Conservation (phyloP, 2,797 vertebrate genomes). For the Sarcoramphus papa region DNA sequence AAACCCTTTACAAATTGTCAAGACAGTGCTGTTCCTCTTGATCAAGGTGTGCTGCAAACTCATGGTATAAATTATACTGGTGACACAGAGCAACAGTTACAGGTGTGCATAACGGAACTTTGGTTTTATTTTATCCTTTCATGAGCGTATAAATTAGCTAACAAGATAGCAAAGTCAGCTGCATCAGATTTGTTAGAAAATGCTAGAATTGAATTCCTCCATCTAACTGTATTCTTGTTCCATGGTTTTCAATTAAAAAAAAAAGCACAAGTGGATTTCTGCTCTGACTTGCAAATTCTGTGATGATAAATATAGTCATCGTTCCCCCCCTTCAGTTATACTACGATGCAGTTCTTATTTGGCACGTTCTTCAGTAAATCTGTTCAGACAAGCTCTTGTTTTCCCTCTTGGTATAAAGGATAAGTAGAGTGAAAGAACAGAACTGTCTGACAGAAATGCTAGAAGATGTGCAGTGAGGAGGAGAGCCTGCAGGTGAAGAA, state of each 20-base stretch:
- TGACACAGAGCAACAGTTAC: not conserved
- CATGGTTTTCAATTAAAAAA: not conserved
- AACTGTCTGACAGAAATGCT: not conserved
- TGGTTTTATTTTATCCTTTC: not conserved
- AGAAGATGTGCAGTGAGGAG: not conserved
- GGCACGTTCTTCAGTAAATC: not conserved
- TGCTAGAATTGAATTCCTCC: not conserved
- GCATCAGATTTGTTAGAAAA: not conserved
- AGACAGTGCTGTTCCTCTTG: not conserved
- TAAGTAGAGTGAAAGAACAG: not conserved
- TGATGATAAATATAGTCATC: not conserved
- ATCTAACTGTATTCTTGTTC: not conserved
- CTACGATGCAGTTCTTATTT: not conserved
- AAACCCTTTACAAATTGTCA: not conserved
- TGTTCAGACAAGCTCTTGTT: not conserved
- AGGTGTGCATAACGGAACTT: not conserved
- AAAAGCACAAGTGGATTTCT: not conserved
- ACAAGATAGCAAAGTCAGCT: not conserved
- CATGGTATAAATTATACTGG: rapidly evolving
- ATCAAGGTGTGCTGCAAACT: not conserved
- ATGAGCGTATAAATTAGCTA: not conserved
- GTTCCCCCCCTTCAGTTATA: not conserved
- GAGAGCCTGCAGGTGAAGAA: not conserved
- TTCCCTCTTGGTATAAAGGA: not conserved
- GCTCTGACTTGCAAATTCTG: constrained; percentile 1